Evolutionary conservation across 2,113 vertebrate species (phyloP).

Genomic region (Lepus americanus): DNA sequence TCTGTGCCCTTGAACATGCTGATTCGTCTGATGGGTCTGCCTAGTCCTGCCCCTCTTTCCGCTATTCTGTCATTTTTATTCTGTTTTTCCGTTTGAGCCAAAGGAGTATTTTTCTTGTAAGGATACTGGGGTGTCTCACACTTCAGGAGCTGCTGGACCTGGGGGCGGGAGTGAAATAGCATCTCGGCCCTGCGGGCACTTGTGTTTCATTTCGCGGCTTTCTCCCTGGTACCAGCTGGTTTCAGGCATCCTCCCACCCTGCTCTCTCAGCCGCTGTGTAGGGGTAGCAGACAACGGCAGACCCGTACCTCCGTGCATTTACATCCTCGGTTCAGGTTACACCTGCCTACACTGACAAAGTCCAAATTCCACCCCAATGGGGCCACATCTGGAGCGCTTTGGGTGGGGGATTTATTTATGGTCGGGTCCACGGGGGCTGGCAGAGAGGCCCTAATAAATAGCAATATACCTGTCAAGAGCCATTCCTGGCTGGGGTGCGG

Average conservation of each 20-base stretch:
- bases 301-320: slow-evolving; percentile 40
- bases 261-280: background rate
- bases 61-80: background rate
- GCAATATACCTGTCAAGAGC: slow-evolving; percentile 35
- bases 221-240: background rate
- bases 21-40: background rate
- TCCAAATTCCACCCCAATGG: slow-evolving; percentile 51
- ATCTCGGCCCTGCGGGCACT: background rate
- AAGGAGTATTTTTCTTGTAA: background rate
- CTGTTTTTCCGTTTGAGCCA: background rate
- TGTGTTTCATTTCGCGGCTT: slow-evolving; percentile 28
- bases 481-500: background rate
- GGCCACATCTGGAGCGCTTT: slow-evolving; percentile 67
- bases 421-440: background rate
- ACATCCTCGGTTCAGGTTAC: slow-evolving; percentile 50
- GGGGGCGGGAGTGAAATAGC: background rate
- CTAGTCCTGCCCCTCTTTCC: background rate
- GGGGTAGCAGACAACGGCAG: slow-evolving; percentile 31
- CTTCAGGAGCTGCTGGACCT: background rate
- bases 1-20: background rate
- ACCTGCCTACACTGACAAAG: background rate
- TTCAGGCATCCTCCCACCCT: background rate
- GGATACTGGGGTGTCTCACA: background rate
- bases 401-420: slow-evolving; percentile 63
- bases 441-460: slow-evolving; percentile 40